Conservation (phyloP, 2,888 invertebrate species). For the Monopis laevigella region DNA sequence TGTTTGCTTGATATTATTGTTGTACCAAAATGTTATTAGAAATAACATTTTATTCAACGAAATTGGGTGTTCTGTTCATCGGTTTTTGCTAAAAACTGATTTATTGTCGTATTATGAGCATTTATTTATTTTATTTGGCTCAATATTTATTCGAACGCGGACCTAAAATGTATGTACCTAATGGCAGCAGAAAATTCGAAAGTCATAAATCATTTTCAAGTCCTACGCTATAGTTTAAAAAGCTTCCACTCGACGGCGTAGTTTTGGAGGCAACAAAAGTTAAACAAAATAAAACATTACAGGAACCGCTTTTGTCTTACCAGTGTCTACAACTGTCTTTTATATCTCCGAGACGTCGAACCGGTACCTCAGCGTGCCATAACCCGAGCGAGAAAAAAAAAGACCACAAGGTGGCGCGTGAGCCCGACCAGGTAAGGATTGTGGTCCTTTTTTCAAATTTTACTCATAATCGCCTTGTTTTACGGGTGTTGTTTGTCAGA, state of each 20-base stretch:
- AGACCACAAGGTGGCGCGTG: constrained; percentile 3
- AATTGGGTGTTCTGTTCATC: too few species aligned
- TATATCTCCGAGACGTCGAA: constrained; percentile 41
- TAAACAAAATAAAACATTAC: constrained; percentile 42
- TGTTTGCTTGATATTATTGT: too few species aligned
- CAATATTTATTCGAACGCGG: neutral
- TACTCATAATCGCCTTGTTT: constrained; percentile 58
- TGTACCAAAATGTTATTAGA: too few species aligned
- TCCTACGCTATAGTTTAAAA: constrained; percentile 3
- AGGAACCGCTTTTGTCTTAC: constrained; percentile 55
- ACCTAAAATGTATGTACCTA: neutral
- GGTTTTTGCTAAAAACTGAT: constrained; percentile 10
- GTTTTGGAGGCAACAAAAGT: constrained; percentile 3
- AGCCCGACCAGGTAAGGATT: constrained; percentile 17
- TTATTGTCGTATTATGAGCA: neutral
- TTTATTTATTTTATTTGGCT: neutral
- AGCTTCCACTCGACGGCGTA: constrained; percentile 4
- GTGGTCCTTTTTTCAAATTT: constrained; percentile 30
- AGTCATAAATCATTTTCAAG: neutral
- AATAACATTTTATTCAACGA: too few species aligned
- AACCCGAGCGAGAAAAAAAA: constrained; percentile 1
- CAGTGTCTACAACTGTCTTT: constrained; percentile 56
- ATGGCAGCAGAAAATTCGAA: neutral
- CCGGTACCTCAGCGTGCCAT: constrained; percentile 8
- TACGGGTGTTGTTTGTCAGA: constrained; percentile 36